Conservation (phyloP, 2,888 invertebrate species). For the Eurytoma adleriae region DNA sequence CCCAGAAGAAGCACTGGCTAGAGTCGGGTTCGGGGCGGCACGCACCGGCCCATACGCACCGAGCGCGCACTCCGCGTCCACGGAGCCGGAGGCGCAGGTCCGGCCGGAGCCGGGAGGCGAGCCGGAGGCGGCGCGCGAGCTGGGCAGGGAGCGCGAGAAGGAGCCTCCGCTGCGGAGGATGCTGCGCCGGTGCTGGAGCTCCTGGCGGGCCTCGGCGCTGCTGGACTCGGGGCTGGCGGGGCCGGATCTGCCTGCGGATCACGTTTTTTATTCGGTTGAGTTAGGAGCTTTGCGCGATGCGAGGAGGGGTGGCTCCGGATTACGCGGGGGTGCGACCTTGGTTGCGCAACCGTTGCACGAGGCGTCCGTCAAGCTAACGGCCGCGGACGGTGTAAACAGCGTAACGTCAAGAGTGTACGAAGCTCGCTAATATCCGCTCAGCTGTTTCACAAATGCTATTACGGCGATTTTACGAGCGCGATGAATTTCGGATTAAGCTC, state of each 20-base stretch:
- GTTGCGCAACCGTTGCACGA: no score
- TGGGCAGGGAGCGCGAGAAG: conserved; percentile 62
- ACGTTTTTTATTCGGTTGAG: no score
- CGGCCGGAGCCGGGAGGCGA: conserved; percentile 43
- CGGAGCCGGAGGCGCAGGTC: conserved; percentile 57
- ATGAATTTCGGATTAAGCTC: no score
- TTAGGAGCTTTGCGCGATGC: no score
- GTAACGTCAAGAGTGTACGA: not conserved
- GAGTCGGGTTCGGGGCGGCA: not conserved
- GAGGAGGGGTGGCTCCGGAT: no score
- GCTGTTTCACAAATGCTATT: no score
- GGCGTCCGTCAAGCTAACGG: no score
- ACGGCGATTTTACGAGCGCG: no score
- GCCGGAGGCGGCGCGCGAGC: conserved; percentile 41
- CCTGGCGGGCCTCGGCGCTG: not conserved
- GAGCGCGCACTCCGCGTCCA: conserved; percentile 54
- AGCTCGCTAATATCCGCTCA: conserved; percentile 4
- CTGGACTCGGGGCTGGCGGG: not conserved
- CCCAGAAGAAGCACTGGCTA: conserved; percentile 46
- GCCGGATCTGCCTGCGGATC: not conserved
- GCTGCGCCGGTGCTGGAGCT: conserved; percentile 49
- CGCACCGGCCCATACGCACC: conserved; percentile 66
- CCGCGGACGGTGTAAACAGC: no score
- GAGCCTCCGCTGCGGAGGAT: conserved; percentile 61
- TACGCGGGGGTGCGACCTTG: no score